A percentile compares a stretch with the other conserved stretches of the same genome.
phyloP scores from a whole-genome alignment of 2,888 invertebrate genomes.

The Nudaria mundana region DNA sequence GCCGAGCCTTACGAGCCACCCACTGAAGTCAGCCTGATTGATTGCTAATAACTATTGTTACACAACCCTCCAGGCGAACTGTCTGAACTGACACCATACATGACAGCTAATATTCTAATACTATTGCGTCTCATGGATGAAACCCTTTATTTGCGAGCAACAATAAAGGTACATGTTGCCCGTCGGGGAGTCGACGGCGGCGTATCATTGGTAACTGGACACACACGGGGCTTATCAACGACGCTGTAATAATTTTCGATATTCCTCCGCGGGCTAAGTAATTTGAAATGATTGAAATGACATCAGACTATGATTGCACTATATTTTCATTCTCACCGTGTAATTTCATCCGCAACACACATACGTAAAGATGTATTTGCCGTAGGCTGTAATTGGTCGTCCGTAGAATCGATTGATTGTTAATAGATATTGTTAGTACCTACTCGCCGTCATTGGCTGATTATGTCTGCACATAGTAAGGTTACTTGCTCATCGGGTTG shows the following conservation, averaged over 20 bases:
- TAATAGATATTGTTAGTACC: conserved; percentile 55
- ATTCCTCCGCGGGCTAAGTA: conserved; percentile 49
- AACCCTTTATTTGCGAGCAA: conserved; percentile 58
- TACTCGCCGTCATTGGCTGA: conserved; percentile 39
- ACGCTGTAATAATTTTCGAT: conserved; percentile 54
- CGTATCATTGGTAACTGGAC: conserved; percentile 58
- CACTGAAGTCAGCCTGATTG: conserved; percentile 63
- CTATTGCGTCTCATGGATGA: conserved; percentile 42
- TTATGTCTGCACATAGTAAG: conserved; percentile 26
- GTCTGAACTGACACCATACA: conserved; percentile 54
- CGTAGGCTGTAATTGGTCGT: conserved; percentile 43
- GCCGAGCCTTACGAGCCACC: conserved; percentile 49
- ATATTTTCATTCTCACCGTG: conserved; percentile 47
- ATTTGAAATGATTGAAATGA: conserved; percentile 57
- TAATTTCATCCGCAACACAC: conserved; percentile 42
- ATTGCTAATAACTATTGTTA: conserved; percentile 75
- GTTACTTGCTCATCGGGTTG: conserved; percentile 25
- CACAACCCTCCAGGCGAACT: conserved; percentile 53
- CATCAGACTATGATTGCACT: conserved; percentile 51
- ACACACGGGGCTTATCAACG: conserved; percentile 48
- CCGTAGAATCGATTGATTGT: conserved; percentile 53
- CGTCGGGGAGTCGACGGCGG: conserved; percentile 50
- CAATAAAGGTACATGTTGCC: conserved; percentile 59
- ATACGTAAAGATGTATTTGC: conserved; percentile 39
- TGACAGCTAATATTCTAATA: conserved; percentile 56